Evolutionary conservation across 2,797 vertebrate genomes (phyloP).

Genomic region (Anguilla megastoma): DNA sequence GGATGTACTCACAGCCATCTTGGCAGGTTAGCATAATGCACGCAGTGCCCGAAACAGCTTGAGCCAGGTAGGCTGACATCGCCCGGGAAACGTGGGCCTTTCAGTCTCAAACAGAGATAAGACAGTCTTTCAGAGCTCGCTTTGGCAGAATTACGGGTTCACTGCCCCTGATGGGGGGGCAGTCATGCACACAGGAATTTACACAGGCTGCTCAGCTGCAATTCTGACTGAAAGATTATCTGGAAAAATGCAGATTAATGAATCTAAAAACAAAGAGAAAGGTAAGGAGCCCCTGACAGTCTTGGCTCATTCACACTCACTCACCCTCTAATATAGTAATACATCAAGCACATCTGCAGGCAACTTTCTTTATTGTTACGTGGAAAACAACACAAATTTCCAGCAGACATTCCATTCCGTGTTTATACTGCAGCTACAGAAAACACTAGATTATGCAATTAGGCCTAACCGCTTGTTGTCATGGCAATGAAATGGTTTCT

Average conservation of each 20-base stretch:
- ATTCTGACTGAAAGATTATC: neutral
- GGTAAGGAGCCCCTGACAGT: neutral
- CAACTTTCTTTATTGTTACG: neutral
- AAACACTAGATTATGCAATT: neutral
- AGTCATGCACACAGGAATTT: neutral
- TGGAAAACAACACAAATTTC: neutral
- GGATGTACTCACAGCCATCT: slow-evolving; percentile 54
- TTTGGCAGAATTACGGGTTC: neutral
- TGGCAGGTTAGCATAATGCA: slow-evolving; percentile 49
- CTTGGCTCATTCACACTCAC: neutral
- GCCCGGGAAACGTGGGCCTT: neutral
- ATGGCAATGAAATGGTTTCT: neutral
- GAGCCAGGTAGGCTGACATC: neutral
- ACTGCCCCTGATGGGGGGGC: neutral
- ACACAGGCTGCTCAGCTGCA: neutral
- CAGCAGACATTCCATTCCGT: neutral
- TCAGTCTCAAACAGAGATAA: neutral
- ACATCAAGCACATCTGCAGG: neutral
- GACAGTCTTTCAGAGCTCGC: neutral
- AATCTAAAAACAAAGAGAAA: neutral
- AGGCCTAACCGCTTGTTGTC: slow-evolving; percentile 4
- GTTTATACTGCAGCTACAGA: neutral
- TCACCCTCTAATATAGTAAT: neutral
- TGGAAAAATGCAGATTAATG: neutral
- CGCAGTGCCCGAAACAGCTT: slow-evolving; percentile 41